Evolutionary conservation across 2,888 invertebrate species (phyloP).

Genomic region (Cerastoderma edule): DNA sequence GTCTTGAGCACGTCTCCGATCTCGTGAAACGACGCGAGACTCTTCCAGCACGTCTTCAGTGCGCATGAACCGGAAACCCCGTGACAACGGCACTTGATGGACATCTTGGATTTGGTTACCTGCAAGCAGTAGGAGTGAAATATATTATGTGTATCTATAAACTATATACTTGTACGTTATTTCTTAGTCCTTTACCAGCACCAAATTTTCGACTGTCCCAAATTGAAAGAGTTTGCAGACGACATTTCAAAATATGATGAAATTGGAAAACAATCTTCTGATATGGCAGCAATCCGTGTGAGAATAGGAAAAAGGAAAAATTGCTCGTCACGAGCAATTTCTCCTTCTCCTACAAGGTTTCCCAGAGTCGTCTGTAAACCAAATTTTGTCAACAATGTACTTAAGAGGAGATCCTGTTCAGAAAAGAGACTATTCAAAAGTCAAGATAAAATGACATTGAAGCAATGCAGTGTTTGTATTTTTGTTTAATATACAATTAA

Average conservation of each 20-base stretch:
- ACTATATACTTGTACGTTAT: not conserved
- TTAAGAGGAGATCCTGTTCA: not conserved
- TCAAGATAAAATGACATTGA: too few species aligned
- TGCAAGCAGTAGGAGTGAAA: slow-evolving; percentile 61
- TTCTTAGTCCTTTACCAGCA: not conserved
- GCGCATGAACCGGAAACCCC: slow-evolving; percentile 87
- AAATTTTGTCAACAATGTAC: not conserved
- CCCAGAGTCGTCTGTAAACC: not conserved
- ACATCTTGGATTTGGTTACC: slow-evolving; percentile 85
- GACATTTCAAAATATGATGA: too few species aligned
- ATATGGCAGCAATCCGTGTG: too few species aligned
- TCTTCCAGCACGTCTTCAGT: slow-evolving; percentile 87
- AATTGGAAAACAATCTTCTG: too few species aligned
- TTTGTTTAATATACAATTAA: too few species aligned
- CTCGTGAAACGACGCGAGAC: slow-evolving; percentile 85
- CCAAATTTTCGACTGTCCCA: too few species aligned
- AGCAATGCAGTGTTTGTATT: too few species aligned
- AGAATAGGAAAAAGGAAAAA: too few species aligned
- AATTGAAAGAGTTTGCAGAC: too few species aligned
- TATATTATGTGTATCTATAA: not conserved
- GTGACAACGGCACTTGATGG: slow-evolving; percentile 86
- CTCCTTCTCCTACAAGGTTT: too few species aligned
- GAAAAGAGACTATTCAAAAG: not conserved
- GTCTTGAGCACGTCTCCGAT: slow-evolving; percentile 85
- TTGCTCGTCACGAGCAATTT: too few species aligned